Evolutionary conservation across 2,888 invertebrate genomes (phyloP), one percentile per base, ranked within the genome.

Genomic region (Brenthis hecate): DNA sequence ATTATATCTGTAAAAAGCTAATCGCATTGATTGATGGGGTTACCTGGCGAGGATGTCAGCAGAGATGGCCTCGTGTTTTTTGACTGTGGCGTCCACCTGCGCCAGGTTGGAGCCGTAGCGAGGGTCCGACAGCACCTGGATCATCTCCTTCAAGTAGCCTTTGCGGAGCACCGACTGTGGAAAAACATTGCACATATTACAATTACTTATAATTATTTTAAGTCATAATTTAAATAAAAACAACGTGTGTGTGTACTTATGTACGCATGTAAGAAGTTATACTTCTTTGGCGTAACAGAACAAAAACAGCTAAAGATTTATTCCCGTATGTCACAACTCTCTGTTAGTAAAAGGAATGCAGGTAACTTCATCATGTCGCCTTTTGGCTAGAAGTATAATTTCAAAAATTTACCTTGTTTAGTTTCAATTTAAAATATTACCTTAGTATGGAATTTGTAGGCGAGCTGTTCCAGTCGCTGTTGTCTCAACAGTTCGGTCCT

Each of bases 11-110:
- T 43, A 43, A 43, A 8, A 8, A 43, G 36, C 2, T 11, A 43
- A 43, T 8, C n/a, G 11, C 6, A 16, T 53, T 14, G 16, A 11
- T 5, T n/a, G 2, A 53, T 53, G 51, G n/a, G 1, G 36, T 43
- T 53, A 95, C 96, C 96, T 94, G 14, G 99, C 98, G 65, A 99
- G 92, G 67, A 99, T 99, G 84, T 99, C 99, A 0, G 99, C 99
- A 72, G 98, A 97, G 73, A 99, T 98, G 16, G 99, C 99, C 88
- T 99, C 99, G 84, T 99, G 99, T 83, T 99, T 99, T 92, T 99
- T 99, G 54, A 99, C 96, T 0, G 99, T 98, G 1, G 99, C 99
- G 85, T 99, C 99, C 0, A 99, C 98, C 84, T 99, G 98, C 0
- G 97, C 95, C 76, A 99, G 91, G 91, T 97, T 97, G 77, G 96